phyloP scores from a whole-genome alignment of 2,888 invertebrate species.

The Lycophotia porphyrea region DNA sequence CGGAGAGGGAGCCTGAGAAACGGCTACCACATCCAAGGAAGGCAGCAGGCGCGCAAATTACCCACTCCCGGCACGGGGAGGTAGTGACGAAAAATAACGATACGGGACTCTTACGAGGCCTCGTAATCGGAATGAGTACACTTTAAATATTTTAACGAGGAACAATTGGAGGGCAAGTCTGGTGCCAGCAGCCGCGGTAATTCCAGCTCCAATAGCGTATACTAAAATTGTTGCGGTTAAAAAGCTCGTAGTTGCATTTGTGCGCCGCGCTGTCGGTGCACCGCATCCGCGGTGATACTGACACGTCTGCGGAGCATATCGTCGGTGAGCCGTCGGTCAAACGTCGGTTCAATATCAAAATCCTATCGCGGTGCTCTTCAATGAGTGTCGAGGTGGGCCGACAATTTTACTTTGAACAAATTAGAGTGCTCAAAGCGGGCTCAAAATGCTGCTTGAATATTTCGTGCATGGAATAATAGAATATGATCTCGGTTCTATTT shows the following conservation, averaged over 20 bases:
- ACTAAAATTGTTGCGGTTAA: constrained; percentile 89
- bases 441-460: constrained; percentile 83
- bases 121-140: constrained; percentile 90
- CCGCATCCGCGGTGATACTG: constrained; percentile 80
- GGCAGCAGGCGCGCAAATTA: constrained; percentile 89
- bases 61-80: constrained; percentile 67
- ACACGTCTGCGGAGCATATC: constrained; percentile 74
- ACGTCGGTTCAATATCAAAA: constrained; percentile 71
- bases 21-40: background rate
- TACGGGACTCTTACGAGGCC: constrained; percentile 90
- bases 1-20: constrained; percentile 91
- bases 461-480: constrained; percentile 90
- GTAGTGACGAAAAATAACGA: constrained; percentile 93
- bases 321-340: constrained; percentile 75
- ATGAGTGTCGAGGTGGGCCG: constrained; percentile 76
- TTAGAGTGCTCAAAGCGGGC: constrained; percentile 92
- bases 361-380: constrained; percentile 70
- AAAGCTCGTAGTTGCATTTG: constrained; percentile 88
- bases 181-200: constrained; percentile 93
- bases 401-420: constrained; percentile 92
- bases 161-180: constrained; percentile 92
- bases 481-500: constrained; percentile 91
- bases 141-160: constrained; percentile 91
- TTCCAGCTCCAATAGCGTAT: constrained; percentile 93
- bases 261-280: constrained; percentile 86